Conservation (phyloP, 2,797 vertebrate genomes). For the Morelia viridis region DNA sequence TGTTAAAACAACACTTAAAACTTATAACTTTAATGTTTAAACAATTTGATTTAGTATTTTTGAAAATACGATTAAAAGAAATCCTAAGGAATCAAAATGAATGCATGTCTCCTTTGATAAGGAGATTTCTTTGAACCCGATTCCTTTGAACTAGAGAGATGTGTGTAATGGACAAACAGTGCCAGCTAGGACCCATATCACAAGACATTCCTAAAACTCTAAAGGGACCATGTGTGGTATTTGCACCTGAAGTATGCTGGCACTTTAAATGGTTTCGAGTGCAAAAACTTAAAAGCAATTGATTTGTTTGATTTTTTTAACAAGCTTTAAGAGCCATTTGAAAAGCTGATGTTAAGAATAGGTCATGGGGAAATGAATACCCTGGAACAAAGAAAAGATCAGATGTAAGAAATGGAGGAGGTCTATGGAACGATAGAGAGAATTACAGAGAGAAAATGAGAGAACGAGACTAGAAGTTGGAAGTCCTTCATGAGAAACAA, state of each 20-base stretch:
- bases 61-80: not conserved
- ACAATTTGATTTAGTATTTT: not conserved
- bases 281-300: not conserved
- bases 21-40: not conserved
- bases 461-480: not conserved
- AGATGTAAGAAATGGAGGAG: not conserved
- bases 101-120: not conserved
- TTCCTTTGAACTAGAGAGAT: not conserved
- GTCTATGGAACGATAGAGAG: not conserved
- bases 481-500: not conserved
- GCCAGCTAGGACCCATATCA: not conserved
- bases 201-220: not conserved
- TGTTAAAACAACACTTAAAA: not conserved
- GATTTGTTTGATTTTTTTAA: not conserved
- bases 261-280: not conserved
- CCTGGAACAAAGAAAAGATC: not conserved
- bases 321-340: not conserved
- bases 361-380: not conserved
- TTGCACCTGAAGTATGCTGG: not conserved
- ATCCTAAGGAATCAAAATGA: not conserved
- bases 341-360: not conserved
- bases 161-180: not conserved
- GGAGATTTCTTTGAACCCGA: not conserved
- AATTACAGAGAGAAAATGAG: not conserved
- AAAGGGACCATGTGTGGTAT: not conserved